A percentile compares a stretch with the other conserved stretches of the same genome.
Evolutionary conservation across 2,888 invertebrate species (phyloP).

Genomic region (Catonia carolina): DNA sequence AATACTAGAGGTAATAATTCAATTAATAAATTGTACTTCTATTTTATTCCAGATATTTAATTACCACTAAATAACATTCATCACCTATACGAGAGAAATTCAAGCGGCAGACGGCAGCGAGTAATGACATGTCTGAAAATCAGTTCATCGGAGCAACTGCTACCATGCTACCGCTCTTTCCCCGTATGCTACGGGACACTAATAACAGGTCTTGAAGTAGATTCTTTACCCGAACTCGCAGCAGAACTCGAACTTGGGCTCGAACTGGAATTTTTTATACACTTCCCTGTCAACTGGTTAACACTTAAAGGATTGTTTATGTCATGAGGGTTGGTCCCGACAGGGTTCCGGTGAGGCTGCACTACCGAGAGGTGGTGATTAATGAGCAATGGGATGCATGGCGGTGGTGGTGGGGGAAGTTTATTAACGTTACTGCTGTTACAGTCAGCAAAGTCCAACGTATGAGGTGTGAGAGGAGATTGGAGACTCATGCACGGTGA

Average conservation of each 20-base stretch:
- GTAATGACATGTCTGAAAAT: neutral
- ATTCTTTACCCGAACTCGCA: conserved; percentile 29
- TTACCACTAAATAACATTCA: too few relatives aligned
- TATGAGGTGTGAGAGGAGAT: conserved; percentile 45
- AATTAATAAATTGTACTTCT: too few relatives aligned
- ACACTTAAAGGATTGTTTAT: conserved; percentile 88
- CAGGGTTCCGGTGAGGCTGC: conserved; percentile 59
- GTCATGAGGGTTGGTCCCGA: conserved; percentile 86
- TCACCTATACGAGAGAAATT: too few relatives aligned
- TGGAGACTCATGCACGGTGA: conserved; percentile 50
- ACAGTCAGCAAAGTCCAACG: conserved; percentile 40
- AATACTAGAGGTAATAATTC: too few relatives aligned
- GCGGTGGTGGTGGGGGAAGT: conserved; percentile 42
- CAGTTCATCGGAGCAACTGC: too few relatives aligned
- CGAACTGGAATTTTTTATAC: conserved; percentile 33
- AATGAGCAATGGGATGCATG: conserved; percentile 44
- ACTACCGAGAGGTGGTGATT: conserved; percentile 44
- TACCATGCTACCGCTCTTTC: conserved; percentile 29
- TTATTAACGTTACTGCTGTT: conserved; percentile 39
- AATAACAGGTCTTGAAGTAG: conserved; percentile 33
- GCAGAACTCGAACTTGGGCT: conserved; percentile 25
- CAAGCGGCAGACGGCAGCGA: conserved; percentile 18
- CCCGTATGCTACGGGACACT: conserved; percentile 35
- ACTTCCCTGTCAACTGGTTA: conserved; percentile 57
- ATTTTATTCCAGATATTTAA: too few relatives aligned